A percentile compares a stretch with the other conserved stretches of the same genome.
Evolutionary conservation across 1,140 invertebrate genomes (phyloP).

Genomic region (Kradibia gibbosae): DNA sequence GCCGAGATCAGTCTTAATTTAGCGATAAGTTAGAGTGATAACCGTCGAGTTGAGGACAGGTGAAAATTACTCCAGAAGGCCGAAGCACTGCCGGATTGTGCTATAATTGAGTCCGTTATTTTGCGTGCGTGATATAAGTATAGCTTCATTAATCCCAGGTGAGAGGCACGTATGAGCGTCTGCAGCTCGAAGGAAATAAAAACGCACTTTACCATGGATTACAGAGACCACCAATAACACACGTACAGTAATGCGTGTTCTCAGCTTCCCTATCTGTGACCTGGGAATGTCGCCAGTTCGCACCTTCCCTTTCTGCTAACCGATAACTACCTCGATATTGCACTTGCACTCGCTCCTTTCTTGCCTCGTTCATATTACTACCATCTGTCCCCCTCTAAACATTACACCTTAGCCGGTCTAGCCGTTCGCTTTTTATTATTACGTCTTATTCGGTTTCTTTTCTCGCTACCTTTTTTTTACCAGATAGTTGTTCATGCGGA

Average conservation of each 20-base stretch:
- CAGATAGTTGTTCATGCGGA: not conserved
- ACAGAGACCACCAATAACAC: slow-evolving; percentile 19
- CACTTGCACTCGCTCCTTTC: slow-evolving; percentile 27
- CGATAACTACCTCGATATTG: slow-evolving; percentile 16
- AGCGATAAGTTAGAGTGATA: too few species aligned
- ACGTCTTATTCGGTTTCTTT: too few species aligned
- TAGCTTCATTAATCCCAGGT: not conserved
- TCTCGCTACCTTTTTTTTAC: too few species aligned
- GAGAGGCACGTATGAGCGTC: not conserved
- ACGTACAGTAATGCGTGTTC: not conserved
- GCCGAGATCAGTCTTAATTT: too few species aligned
- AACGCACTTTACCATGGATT: not conserved
- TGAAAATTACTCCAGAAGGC: not conserved
- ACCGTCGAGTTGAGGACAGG: not conserved
- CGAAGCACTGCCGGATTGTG: not conserved
- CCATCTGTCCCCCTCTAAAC: too few species aligned
- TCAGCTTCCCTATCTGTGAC: slow-evolving; percentile 7
- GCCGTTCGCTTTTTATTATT: too few species aligned
- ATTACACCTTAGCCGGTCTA: too few species aligned
- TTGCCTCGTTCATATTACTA: too few species aligned
- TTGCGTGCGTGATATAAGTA: not conserved
- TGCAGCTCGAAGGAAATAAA: not conserved
- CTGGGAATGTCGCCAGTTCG: not conserved
- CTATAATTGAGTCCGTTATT: not conserved
- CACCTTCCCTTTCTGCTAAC: not conserved